These are phyloP conservation scores for Caenorhabditis sp. DNA, from an alignment of 2,888 invertebrate genomes.

Conservation along the genomic window DNA sequence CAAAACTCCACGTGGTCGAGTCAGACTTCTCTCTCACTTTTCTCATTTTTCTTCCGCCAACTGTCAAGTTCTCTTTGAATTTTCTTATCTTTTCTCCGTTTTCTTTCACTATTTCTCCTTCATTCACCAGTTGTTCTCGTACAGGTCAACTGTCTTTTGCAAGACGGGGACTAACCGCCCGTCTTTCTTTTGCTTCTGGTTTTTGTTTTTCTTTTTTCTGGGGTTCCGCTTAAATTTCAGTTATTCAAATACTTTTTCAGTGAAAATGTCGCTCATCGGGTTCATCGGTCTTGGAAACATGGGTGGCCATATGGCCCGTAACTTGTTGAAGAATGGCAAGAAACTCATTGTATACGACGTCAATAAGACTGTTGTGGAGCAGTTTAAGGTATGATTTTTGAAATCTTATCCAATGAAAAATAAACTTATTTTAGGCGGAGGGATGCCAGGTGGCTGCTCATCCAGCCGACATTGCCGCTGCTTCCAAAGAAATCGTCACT, in stretches of 20 bases:
- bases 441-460: constrained; percentile 86
- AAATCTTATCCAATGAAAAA: too few species aligned
- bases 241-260: neutral
- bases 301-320: constrained; percentile 96
- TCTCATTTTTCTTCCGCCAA: neutral
- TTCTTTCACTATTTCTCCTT: neutral
- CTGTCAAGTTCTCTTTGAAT: neutral
- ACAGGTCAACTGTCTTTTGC: neutral
- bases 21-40: neutral
- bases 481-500: constrained; percentile 90
- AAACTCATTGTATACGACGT: constrained; percentile 91
- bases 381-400: constrained; percentile 75
- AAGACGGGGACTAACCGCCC: neutral
- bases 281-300: constrained; percentile 89
- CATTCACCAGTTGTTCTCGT: neutral
- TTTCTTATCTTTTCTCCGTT: neutral
- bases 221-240: too few species aligned
- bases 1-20: neutral
- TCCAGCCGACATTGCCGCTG: constrained; percentile 90
- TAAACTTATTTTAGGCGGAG: constrained; percentile 82
- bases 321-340: constrained; percentile 90
- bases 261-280: constrained; percentile 72
- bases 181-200: too few species aligned
- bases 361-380: constrained; percentile 77
- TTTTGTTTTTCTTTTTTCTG: too few species aligned